These are phyloP conservation scores for Coleophora flavipennella DNA, from an alignment of 2,888 invertebrate genomes.

Conservation along the genomic window DNA sequence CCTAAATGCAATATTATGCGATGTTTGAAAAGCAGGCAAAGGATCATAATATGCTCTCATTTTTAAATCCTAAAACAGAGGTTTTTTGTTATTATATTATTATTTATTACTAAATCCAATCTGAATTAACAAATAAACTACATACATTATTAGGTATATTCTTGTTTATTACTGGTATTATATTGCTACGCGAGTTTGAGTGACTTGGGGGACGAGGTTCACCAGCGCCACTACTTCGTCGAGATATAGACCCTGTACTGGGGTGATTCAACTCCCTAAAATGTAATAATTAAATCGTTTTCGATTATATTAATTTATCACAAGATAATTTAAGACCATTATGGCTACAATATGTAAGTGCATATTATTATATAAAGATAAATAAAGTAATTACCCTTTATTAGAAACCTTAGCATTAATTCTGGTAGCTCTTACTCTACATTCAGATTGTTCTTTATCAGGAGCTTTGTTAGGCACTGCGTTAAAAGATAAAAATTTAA, in stretches of 20 bases:
- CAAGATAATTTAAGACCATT: no score
- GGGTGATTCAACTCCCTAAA: slow-evolving; percentile 25
- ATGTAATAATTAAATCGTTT: neutral
- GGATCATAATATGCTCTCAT: slow-evolving; percentile 20
- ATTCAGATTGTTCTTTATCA: slow-evolving; percentile 35
- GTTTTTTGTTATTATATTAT: neutral
- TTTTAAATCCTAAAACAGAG: slow-evolving; percentile 25
- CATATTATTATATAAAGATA: no score
- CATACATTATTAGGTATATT: no score
- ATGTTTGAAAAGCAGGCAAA: slow-evolving; percentile 39
- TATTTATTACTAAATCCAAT: no score
- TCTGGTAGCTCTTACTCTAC: slow-evolving; percentile 31
- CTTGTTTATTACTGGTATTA: no score
- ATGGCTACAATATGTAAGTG: no score
- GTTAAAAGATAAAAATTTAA: neutral
- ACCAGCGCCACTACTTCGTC: slow-evolving; percentile 40
- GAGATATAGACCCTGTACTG: slow-evolving; percentile 17
- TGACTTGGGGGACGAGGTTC: slow-evolving; percentile 31
- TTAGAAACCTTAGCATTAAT: slow-evolving; percentile 21
- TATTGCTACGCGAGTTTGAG: slow-evolving; percentile 17
- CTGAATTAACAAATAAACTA: no score
- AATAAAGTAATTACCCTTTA: slow-evolving; percentile 28
- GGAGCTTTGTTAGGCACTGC: no score
- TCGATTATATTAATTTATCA: no score
- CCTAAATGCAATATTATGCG: slow-evolving; percentile 41